Conservation (phyloP, 2,888 invertebrate genomes). For the Synanthedon andrenaeformis region DNA sequence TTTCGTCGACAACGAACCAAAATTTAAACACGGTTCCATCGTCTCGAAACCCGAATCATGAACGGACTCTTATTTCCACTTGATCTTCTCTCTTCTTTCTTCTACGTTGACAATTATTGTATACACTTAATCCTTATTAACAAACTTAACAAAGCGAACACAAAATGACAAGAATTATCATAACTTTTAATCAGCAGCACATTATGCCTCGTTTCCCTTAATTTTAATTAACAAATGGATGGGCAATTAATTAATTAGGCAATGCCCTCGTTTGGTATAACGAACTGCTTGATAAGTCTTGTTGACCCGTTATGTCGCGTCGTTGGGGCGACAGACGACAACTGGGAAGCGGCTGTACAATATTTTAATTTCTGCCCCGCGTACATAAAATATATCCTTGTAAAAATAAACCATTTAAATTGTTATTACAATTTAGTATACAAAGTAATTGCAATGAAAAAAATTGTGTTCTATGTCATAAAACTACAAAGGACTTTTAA, state of each 20-base stretch:
- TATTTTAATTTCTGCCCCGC: no score
- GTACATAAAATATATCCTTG: no score
- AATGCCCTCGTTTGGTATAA: constrained; percentile 16
- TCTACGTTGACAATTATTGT: constrained; percentile 1
- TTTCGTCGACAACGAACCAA: constrained; percentile 97
- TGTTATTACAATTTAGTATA: no score
- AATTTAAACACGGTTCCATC: constrained; percentile 77
- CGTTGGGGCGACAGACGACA: neutral
- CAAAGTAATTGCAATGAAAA: no score
- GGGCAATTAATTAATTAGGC: constrained; percentile 34
- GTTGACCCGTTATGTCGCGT: neutral
- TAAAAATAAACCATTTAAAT: no score
- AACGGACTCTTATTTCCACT: constrained; percentile 59
- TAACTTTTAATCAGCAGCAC: no score
- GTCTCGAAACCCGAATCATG: constrained; percentile 89
- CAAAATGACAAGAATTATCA: no score
- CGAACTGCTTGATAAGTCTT: constrained; percentile 14
- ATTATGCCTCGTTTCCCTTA: constrained; percentile 8
- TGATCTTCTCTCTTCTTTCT: constrained; percentile 6
- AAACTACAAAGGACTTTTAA: no score
- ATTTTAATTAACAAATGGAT: constrained; percentile 35
- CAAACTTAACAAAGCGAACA: neutral
- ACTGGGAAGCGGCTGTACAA: no score
- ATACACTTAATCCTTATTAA: neutral
- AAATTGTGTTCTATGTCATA: no score